phyloP scores from a whole-genome alignment of 2,113 vertebrate species.

The Semnornis frantzii region DNA sequence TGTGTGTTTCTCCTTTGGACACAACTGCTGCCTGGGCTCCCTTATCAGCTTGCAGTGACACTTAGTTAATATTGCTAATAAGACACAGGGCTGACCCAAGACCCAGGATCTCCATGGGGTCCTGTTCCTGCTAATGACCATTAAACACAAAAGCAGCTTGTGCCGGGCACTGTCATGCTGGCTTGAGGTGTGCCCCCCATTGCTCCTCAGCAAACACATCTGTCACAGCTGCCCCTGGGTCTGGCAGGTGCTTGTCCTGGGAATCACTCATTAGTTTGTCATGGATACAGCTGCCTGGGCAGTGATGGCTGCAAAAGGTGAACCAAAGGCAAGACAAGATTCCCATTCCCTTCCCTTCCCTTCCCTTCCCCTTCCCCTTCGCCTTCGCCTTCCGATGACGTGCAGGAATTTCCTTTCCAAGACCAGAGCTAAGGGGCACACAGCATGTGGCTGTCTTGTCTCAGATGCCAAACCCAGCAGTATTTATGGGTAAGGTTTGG shows the following conservation, averaged over 20 bases:
- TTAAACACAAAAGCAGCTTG: not conserved
- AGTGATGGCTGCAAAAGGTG: not conserved
- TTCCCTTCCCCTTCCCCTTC: not conserved
- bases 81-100: not conserved
- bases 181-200: not conserved
- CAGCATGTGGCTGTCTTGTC: not conserved
- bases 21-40: not conserved
- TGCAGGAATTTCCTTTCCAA: not conserved
- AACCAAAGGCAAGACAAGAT: not conserved
- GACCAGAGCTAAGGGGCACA: not conserved
- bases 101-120: not conserved
- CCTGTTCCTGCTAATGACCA: not conserved
- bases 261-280: not conserved
- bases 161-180: fast-evolving
- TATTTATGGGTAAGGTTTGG: not conserved
- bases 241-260: fast-evolving
- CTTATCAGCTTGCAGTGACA: not conserved
- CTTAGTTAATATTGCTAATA: not conserved
- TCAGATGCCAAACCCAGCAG: not conserved
- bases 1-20: not conserved
- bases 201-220: not conserved
- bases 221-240: not conserved
- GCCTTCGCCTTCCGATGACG: not conserved
- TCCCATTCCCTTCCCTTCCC: not conserved
- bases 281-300: not conserved